Conservation (phyloP, 2,797 vertebrate genomes). For the Hozukius guyotensis region DNA sequence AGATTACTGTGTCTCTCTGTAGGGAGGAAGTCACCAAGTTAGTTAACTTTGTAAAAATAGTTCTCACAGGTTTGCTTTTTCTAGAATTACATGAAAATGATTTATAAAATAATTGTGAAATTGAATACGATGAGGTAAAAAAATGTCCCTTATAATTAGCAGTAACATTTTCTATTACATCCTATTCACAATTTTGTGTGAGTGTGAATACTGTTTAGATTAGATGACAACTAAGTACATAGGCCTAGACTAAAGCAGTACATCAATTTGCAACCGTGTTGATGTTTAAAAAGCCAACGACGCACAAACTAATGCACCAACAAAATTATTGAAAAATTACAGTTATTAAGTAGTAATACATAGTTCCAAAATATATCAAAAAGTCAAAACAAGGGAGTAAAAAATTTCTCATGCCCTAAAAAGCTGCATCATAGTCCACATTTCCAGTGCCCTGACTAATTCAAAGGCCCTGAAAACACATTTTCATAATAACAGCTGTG, state of each 20-base stretch:
- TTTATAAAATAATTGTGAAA: not conserved
- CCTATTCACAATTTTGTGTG: not conserved
- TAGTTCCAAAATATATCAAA: not conserved
- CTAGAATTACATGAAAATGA: not conserved
- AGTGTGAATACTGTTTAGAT: not conserved
- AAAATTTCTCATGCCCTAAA: not conserved
- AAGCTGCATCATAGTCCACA: not conserved
- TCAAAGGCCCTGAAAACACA: not conserved
- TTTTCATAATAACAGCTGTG: not conserved
- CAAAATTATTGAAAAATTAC: not conserved
- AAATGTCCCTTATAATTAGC: not conserved
- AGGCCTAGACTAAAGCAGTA: not conserved
- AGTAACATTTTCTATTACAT: not conserved
- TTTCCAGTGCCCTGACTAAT: not conserved
- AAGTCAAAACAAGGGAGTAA: not conserved
- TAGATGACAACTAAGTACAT: not conserved
- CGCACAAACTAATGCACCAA: not conserved
- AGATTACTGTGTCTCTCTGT: slow-evolving; percentile 80
- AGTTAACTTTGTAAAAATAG: not conserved
- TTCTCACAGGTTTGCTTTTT: not conserved
- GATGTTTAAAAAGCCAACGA: not conserved
- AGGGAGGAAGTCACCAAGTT: not conserved
- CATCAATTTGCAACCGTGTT: not conserved
- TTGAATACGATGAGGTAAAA: not conserved
- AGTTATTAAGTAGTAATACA: not conserved